phyloP scores from a whole-genome alignment of 2,888 invertebrate species.

The Disparrhopalites patrizii region DNA sequence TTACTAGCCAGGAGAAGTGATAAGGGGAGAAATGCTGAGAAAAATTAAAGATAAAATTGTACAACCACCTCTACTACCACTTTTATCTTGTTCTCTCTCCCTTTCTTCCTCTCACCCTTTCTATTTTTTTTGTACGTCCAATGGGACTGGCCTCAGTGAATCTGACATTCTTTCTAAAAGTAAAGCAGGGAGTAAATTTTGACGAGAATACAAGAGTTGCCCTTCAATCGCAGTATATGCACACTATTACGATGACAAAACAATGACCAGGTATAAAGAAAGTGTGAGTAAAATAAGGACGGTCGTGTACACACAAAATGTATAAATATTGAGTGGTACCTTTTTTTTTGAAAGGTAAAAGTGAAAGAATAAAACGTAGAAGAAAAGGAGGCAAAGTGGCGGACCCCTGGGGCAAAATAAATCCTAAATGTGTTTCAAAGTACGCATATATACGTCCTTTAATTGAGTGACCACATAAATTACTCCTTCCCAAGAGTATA shows the following conservation, averaged over 20 bases:
- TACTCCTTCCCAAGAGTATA: slow-evolving; percentile 31
- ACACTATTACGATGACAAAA: too few species aligned
- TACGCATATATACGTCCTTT: slow-evolving; percentile 25
- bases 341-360: neutral
- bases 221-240: neutral
- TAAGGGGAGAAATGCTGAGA: neutral
- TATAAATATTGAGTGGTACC: too few species aligned
- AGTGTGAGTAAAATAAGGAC: neutral
- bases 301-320: too few species aligned
- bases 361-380: neutral
- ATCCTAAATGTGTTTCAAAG: too few species aligned
- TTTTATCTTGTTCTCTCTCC: neutral
- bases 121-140: neutral
- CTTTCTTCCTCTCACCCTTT: neutral
- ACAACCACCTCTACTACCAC: neutral
- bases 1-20: neutral
- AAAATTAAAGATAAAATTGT: slow-evolving; percentile 8
- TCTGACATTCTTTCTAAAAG: neutral
- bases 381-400: neutral
- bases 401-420: slow-evolving; percentile 2
- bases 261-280: neutral
- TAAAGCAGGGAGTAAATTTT: neutral
- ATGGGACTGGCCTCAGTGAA: neutral
- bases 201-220: neutral
- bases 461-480: slow-evolving; percentile 43